These are phyloP conservation scores for Mus pahari DNA, from an alignment of 2,113 vertebrate species.

Conservation along the genomic window DNA sequence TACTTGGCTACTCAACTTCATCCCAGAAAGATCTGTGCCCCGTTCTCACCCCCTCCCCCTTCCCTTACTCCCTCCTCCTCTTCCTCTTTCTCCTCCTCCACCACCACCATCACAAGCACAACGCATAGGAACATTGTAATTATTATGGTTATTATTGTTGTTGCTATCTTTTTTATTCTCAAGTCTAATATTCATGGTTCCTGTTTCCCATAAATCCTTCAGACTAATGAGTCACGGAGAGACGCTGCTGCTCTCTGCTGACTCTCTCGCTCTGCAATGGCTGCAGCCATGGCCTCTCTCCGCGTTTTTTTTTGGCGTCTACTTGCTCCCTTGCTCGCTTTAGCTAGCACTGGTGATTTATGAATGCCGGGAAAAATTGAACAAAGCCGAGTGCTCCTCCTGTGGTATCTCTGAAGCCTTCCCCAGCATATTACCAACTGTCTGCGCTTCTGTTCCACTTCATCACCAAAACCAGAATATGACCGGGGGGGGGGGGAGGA, in stretches of 20 bases:
- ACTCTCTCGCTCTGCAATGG: conserved; percentile 82
- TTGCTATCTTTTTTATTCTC: conserved; percentile 84
- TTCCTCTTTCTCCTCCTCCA: neutral
- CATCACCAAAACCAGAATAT: conserved; percentile 85
- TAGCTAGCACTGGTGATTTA: conserved; percentile 88
- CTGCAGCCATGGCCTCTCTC: conserved; percentile 63
- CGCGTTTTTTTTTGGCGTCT: conserved; percentile 48
- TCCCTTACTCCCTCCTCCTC: neutral
- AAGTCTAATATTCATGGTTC: conserved; percentile 83
- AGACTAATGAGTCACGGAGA: conserved; percentile 87
- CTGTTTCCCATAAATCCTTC: conserved; percentile 85
- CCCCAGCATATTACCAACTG: conserved; percentile 87
- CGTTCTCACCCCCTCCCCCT: neutral
- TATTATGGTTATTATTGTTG: conserved; percentile 75
- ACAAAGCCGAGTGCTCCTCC: conserved; percentile 86
- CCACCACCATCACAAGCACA: neutral
- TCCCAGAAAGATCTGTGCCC: conserved; percentile 77
- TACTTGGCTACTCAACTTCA: conserved; percentile 67
- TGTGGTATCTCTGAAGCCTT: conserved; percentile 85
- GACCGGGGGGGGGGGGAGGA: conserved; percentile 75
- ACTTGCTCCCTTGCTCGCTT: conserved; percentile 76
- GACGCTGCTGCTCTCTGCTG: conserved; percentile 67
- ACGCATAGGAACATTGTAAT: conserved; percentile 57
- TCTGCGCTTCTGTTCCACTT: conserved; percentile 85
- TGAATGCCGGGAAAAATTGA: conserved; percentile 88